Conservation (phyloP, 2,888 invertebrate genomes). For the Ctena decussata region DNA sequence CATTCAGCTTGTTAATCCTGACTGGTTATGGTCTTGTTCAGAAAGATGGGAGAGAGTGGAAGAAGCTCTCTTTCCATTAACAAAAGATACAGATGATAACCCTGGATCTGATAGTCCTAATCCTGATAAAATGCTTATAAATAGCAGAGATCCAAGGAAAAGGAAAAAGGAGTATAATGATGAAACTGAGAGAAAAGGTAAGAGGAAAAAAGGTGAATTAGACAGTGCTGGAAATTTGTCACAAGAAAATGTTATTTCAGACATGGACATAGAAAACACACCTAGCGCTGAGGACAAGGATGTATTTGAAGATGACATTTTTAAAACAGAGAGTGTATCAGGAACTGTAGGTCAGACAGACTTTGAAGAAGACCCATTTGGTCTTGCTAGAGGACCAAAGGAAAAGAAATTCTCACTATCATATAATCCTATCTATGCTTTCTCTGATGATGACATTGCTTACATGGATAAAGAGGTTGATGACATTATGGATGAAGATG, state of each 20-base stretch:
- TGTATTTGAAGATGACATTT: constrained; percentile 10
- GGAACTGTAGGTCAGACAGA: too few species aligned
- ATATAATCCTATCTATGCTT: constrained; percentile 96
- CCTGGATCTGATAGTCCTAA: constrained; percentile 62
- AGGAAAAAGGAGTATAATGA: not conserved
- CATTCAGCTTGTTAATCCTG: constrained; percentile 91
- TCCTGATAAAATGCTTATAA: not conserved
- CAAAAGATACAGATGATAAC: constrained; percentile 42
- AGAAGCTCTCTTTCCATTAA: constrained; percentile 80
- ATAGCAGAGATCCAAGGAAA: not conserved
- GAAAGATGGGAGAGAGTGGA: constrained; percentile 92
- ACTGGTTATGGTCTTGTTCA: constrained; percentile 98
- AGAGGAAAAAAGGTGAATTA: not conserved
- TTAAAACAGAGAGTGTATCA: not conserved
- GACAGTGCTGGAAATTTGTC: not conserved
- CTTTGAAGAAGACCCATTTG: not conserved
- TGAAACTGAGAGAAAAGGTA: constrained; percentile 17
- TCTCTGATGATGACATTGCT: constrained; percentile 96
- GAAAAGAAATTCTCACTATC: constrained; percentile 70
- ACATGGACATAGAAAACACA: constrained; percentile 11
- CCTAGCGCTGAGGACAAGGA: constrained; percentile 24
- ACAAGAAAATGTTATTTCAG: constrained; percentile 1
- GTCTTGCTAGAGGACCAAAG: too few species aligned
- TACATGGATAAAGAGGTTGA: constrained; percentile 96
- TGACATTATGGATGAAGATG: constrained; percentile 89